Evolutionary conservation across 2,888 invertebrate species (phyloP), one percentile per base, ranked within the genome.

Genomic region (Cheilosia urbana): DNA sequence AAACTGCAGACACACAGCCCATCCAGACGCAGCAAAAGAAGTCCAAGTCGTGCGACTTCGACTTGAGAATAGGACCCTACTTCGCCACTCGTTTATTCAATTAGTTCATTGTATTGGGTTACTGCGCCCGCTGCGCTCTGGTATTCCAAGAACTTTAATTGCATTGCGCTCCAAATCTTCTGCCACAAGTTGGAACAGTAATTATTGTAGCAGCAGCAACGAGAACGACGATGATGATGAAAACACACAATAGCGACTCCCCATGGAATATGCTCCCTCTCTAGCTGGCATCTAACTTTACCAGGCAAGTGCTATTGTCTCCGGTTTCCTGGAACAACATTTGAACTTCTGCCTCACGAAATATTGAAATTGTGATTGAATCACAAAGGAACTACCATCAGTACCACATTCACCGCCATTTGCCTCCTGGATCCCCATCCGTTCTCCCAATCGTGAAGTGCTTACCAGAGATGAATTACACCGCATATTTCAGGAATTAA

Each of bases 331-430:
- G 79, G 79, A 75, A 84, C 79, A 84, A 79, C 84, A 84, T 84
- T 84, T 84, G 79, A 79, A 84, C 79, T 84, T 84, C 79, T 79
- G 84, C 84, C 62, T 79, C 84, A 84, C 75, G 58, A 79, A 84
- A 84, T 84, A 84, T 79, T 75, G 79, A 84, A 76, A 75, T 84
- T 84, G 47, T 84, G 84, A 84, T 84, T 84, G 79, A 76, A 79
- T 79, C 49, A 71, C 75, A 84, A 79, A 71, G 66, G 69, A 47
- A 62, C 73, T 66, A 49, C 40, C 34, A 47, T 37, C 37, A 37
- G 37, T 3, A 37, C 37, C 51, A 2, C 4, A 17, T n/a, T 27
- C 17, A 21, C 19, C n/a, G 37, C 49, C 49, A 58, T 53, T 37
- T n/a, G 13, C 15, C 15, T 24, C 5, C 30, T 30, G 7, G 51